These are phyloP conservation scores for Cyanoramphus novaezelandiae DNA, from an alignment of 2,113 vertebrate species.

Conservation along the genomic window DNA sequence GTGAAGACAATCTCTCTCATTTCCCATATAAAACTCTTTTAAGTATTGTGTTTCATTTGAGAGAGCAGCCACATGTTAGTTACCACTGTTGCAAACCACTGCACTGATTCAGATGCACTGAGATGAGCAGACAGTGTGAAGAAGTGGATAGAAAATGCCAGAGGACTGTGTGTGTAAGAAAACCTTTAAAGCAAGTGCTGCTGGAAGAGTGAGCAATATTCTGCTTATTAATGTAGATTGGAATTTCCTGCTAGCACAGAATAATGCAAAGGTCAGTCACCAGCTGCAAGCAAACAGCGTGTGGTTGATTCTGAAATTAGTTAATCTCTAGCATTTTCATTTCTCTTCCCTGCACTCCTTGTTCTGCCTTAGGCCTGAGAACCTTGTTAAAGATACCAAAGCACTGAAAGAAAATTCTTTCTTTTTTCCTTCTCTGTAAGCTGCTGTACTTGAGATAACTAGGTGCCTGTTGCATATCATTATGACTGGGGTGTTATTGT, in stretches of 20 bases:
- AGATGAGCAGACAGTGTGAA: neutral
- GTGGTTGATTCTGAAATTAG: slow-evolving; percentile 38
- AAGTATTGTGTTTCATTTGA: neutral
- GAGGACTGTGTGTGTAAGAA: neutral
- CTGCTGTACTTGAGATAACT: neutral
- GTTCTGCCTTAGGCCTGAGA: neutral
- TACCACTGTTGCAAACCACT: neutral
- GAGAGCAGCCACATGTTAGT: neutral
- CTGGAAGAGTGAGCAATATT: slow-evolving; percentile 17
- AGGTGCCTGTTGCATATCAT: neutral
- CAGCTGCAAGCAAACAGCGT: slow-evolving; percentile 11
- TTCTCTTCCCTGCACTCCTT: neutral
- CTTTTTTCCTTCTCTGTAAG: neutral
- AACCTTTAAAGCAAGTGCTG: neutral
- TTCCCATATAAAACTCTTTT: neutral
- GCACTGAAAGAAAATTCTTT: neutral
- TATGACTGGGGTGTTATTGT: neutral
- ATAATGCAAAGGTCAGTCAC: slow-evolving; percentile 29
- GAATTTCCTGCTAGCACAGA: slow-evolving; percentile 15
- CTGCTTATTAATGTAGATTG: slow-evolving; percentile 10
- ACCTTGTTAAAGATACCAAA: neutral
- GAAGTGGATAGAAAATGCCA: neutral
- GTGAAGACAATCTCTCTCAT: neutral
- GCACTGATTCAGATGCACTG: neutral
- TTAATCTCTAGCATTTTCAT: neutral